Evolutionary conservation across 2,797 vertebrate species (phyloP).

Genomic region (Pampus argenteus): DNA sequence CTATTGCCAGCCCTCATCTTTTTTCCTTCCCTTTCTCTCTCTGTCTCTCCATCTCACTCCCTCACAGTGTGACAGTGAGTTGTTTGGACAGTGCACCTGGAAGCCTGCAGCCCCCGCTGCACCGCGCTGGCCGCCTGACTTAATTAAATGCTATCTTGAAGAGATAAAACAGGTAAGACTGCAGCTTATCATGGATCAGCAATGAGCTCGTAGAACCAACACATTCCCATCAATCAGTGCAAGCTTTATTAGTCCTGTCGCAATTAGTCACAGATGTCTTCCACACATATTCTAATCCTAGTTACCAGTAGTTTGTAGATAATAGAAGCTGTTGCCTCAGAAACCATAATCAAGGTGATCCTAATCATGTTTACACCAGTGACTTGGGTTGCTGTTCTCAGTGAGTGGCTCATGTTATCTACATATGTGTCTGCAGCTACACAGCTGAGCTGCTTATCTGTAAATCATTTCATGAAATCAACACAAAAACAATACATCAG

Average conservation of each 20-base stretch:
- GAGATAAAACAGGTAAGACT: slow-evolving; percentile 48
- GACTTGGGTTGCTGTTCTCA: not conserved
- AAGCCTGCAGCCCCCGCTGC: slow-evolving; percentile 55
- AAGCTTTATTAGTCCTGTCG: slow-evolving; percentile 47
- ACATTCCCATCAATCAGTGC: slow-evolving; percentile 63
- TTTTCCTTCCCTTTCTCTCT: not conserved
- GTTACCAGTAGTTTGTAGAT: slow-evolving; percentile 9
- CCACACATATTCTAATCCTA: slow-evolving; percentile 21
- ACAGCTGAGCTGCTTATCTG: too few species aligned
- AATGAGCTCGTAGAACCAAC: slow-evolving; percentile 51
- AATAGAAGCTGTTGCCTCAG: slow-evolving; percentile 21
- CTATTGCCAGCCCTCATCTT: slow-evolving; percentile 20
- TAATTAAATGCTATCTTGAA: slow-evolving; percentile 75
- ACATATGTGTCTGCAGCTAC: not conserved
- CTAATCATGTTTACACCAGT: not conserved
- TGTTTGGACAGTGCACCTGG: slow-evolving; percentile 77
- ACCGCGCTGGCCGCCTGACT: slow-evolving; percentile 46
- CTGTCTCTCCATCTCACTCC: slow-evolving; percentile 22
- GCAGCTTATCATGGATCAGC: slow-evolving; percentile 69
- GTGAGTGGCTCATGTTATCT: not conserved
- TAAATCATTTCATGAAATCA: slow-evolving; percentile 12
- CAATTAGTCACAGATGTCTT: slow-evolving; percentile 45
- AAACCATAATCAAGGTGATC: slow-evolving; percentile 32
- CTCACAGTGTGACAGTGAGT: slow-evolving; percentile 53
- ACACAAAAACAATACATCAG: too few species aligned